These are phyloP conservation scores for Osmoderma eremita DNA, from an alignment of 2,888 invertebrate genomes.

Conservation along the genomic window DNA sequence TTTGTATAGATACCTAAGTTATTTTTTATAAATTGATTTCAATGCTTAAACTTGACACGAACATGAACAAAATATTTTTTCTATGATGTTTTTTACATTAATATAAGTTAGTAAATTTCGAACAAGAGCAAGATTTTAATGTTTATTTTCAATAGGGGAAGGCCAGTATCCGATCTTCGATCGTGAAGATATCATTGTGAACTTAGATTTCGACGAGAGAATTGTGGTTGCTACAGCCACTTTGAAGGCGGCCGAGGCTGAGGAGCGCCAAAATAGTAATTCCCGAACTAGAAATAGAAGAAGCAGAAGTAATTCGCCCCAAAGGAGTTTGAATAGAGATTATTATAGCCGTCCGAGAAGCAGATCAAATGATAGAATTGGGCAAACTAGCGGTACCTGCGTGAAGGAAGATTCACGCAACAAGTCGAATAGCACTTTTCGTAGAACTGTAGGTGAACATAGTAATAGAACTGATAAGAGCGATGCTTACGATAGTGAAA, in stretches of 20 bases:
- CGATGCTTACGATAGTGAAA: background rate
- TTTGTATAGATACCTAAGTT: too few relatives aligned
- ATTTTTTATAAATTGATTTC: too few relatives aligned
- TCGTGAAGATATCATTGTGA: slow-evolving; percentile 25
- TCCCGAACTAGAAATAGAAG: slow-evolving; percentile 12
- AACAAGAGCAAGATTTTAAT: too few relatives aligned
- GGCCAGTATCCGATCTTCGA: slow-evolving; percentile 26
- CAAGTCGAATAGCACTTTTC: background rate
- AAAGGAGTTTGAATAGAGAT: slow-evolving; percentile 2
- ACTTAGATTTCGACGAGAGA: slow-evolving; percentile 23
- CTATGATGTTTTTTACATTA: too few relatives aligned
- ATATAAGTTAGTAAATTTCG: too few relatives aligned
- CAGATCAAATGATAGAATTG: slow-evolving; percentile 1
- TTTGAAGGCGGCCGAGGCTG: background rate
- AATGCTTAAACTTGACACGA: too few relatives aligned
- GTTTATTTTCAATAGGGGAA: slow-evolving; percentile 30
- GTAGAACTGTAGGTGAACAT: background rate
- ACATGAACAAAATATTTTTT: too few relatives aligned
- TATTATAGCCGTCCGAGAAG: slow-evolving; percentile 15
- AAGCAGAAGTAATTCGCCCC: slow-evolving; percentile 5
- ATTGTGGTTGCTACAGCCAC: slow-evolving; percentile 14
- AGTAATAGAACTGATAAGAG: slow-evolving; percentile 10
- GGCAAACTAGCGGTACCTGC: background rate
- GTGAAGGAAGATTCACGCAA: slow-evolving; percentile 2
- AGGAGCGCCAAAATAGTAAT: slow-evolving; percentile 6